Evolutionary conservation across 2,797 vertebrate species (phyloP).

Genomic region (Antrozous pallidus): DNA sequence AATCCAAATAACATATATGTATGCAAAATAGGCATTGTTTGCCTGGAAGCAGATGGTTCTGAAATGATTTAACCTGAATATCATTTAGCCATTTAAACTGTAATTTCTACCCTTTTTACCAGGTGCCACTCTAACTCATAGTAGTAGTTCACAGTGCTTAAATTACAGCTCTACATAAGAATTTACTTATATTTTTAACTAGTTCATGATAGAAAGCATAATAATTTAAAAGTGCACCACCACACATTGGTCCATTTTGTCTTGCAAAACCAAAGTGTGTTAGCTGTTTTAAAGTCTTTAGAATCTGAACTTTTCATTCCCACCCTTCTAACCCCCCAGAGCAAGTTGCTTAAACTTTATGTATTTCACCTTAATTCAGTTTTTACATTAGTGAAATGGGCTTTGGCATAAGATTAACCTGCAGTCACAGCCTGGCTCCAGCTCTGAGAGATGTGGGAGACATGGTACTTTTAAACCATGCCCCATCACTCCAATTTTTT

Average conservation of each 20-base stretch:
- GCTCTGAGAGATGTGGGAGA: neutral
- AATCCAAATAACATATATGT: neutral
- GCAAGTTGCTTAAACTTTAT: neutral
- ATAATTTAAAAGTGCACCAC: neutral
- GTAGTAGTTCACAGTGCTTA: neutral
- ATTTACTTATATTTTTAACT: neutral
- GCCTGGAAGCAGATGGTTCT: neutral
- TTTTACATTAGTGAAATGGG: neutral
- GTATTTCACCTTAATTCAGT: neutral
- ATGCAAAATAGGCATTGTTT: conserved; percentile 25
- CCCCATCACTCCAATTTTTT: neutral
- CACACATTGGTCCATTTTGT: neutral
- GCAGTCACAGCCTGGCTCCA: neutral
- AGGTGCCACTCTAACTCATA: neutral
- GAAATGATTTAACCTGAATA: neutral
- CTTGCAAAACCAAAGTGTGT: neutral
- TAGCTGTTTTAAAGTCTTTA: neutral
- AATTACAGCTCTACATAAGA: neutral
- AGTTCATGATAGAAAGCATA: neutral
- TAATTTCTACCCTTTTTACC: neutral
- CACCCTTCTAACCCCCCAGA: rapidly evolving
- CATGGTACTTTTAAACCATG: neutral
- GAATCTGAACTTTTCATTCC: neutral
- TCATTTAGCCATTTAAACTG: neutral
- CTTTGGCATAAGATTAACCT: neutral